A percentile compares a stretch with the other conserved stretches of the same genome.
Evolutionary conservation across 2,113 vertebrate genomes (phyloP).

Genomic region (Mionectes macconnelli): DNA sequence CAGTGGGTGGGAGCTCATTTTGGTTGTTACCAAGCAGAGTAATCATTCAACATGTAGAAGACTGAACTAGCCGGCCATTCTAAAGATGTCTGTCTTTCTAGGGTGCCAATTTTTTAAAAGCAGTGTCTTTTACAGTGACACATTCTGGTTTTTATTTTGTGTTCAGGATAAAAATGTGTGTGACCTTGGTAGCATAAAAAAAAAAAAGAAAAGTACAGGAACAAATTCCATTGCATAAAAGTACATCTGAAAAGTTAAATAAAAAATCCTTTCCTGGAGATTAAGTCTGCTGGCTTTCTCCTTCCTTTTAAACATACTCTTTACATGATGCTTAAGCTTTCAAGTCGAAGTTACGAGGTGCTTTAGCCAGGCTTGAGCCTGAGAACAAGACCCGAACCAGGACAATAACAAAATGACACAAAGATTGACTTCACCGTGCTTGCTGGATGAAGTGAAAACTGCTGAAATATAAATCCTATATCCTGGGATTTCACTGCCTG

Average conservation of each 20-base stretch:
- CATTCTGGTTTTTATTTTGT: neutral
- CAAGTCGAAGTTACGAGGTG: conserved; percentile 32
- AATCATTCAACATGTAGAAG: neutral
- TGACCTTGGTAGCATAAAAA: neutral
- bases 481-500: conserved; percentile 61
- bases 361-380: conserved; percentile 32
- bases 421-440: conserved; percentile 56
- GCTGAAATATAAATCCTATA: conserved; percentile 63
- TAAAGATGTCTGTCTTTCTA: neutral
- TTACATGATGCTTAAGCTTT: conserved; percentile 55
- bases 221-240: neutral
- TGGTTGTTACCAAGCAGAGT: neutral
- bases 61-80: neutral
- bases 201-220: neutral
- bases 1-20: neutral
- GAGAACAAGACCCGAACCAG: conserved; percentile 44
- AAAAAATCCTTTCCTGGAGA: neutral
- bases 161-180: neutral
- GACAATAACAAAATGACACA: conserved; percentile 51
- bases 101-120: neutral
- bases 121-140: neutral
- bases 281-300: neutral
- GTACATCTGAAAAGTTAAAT: neutral
- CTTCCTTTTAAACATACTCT: neutral
- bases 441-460: conserved; percentile 62